Base-by-base conservation (phyloP, 2,797 vertebrate genomes). In the Meda fulgida region DNA sequence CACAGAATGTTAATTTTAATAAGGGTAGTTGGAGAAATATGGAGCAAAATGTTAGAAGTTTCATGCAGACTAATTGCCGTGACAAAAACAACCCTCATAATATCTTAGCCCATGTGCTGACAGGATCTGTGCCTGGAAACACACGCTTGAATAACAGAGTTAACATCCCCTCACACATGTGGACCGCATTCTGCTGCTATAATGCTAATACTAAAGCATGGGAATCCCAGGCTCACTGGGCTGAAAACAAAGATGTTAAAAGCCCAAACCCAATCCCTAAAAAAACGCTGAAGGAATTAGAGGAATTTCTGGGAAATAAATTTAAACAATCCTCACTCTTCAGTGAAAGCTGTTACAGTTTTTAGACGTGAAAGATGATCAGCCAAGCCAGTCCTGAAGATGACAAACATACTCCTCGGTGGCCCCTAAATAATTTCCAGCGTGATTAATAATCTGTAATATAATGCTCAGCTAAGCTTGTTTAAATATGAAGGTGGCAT, bases 241-340 rank as follows among this genome's bases (percentile, higher is more conserved):
- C 21, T n/a, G 53, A 58, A 58, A 58, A 58, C 23, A n/a, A n/a
- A 58, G 1, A 4, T 23, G 53, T 23, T 3, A 4, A 4, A 10
- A 4, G 1, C 3, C 9, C 53, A n/a, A 10, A 3, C 4, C 2
- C 2, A 26, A 65, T 65, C 60, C 0, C 2, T 18, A 6, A 0
- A 16, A 65, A 65, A 31, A 29, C 2, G 0, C 5, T 65, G 60
- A 0, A 3, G 13, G 0, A 16, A 7, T 65, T 65, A 65, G 13
- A 65, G 5, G 13, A 16, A 0, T 65, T 65, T 65, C 26, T 65
- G 14, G 0, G 0, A 0, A 0, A 16, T 0, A 29, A 18, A 31
- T 18, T 10, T 58, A 10, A 55, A 55, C 19, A 3, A 55, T 55
- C 21, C 53, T n/a, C 8, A 10, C 53, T 58, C 53, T 4, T 58